Conservation (phyloP, 2,113 vertebrate species). For the Pachypanchax playfairii region DNA sequence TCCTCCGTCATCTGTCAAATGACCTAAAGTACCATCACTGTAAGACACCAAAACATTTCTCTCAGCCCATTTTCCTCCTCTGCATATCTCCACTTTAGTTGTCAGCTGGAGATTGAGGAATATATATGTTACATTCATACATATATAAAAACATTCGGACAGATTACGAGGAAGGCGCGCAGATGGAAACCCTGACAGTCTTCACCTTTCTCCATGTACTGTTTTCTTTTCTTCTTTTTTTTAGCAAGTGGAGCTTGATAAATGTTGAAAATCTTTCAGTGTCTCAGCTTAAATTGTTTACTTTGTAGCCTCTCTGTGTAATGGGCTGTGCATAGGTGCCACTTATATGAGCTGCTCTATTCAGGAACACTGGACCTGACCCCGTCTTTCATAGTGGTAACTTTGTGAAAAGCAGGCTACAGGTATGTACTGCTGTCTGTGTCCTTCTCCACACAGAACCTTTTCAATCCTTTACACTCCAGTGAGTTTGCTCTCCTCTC, state of each 20-base stretch:
- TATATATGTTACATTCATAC: slow-evolving; percentile 25
- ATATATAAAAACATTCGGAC: slow-evolving; percentile 24
- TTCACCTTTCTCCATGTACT: slow-evolving; percentile 21
- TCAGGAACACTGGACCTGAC: slow-evolving; percentile 51
- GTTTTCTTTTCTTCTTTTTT: slow-evolving; percentile 26
- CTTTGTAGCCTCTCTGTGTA: slow-evolving; percentile 63
- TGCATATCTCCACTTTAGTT: slow-evolving; percentile 66
- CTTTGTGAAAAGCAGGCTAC: slow-evolving; percentile 39
- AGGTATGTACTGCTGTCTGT: slow-evolving; percentile 58
- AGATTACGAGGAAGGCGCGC: slow-evolving; percentile 68
- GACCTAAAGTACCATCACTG: slow-evolving; percentile 41
- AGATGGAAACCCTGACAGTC: slow-evolving; percentile 43
- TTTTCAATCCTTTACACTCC: slow-evolving; percentile 76
- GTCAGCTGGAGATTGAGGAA: slow-evolving; percentile 55
- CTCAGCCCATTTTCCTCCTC: slow-evolving; percentile 51
- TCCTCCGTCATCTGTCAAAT: slow-evolving; percentile 25
- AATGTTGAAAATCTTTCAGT: slow-evolving; percentile 59
- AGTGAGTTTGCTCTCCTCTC: slow-evolving; percentile 54
- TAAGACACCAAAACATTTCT: slow-evolving; percentile 52
- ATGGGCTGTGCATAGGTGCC: slow-evolving; percentile 68
- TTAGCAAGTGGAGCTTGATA: slow-evolving; percentile 41
- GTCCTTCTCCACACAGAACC: slow-evolving; percentile 56
- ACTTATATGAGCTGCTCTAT: slow-evolving; percentile 48
- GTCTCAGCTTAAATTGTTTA: slow-evolving; percentile 64
- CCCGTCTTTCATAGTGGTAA: slow-evolving; percentile 47